Evolutionary conservation across 2,113 vertebrate species (phyloP).

Genomic region (Pampusana beccarii): DNA sequence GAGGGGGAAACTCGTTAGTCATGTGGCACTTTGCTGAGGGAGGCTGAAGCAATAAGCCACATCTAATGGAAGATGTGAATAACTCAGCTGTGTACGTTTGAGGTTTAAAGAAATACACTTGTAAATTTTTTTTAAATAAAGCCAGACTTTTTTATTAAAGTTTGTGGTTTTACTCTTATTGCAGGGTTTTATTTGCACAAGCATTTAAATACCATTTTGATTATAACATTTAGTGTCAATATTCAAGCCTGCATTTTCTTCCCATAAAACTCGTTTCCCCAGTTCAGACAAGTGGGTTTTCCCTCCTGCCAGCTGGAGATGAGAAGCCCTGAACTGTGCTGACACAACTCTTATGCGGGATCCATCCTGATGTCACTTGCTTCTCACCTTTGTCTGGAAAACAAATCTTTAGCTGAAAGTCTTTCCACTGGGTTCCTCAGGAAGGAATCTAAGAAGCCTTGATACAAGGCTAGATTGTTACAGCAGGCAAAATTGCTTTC

Average conservation of each 20-base stretch:
- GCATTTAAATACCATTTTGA: slow-evolving; percentile 78
- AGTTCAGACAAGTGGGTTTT: slow-evolving; percentile 67
- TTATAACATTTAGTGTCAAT: slow-evolving; percentile 75
- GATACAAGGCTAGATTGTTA: not conserved
- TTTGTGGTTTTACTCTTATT: slow-evolving; percentile 77
- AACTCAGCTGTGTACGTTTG: slow-evolving; percentile 67
- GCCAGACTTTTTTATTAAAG: slow-evolving; percentile 73
- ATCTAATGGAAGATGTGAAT: slow-evolving; percentile 76
- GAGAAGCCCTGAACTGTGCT: slow-evolving; percentile 37
- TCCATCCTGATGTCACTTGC: not conserved
- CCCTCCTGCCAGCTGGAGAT: slow-evolving; percentile 61
- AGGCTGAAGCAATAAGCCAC: slow-evolving; percentile 71
- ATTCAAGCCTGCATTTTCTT: slow-evolving; percentile 72
- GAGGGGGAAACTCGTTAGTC: slow-evolving; percentile 64
- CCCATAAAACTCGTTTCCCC: slow-evolving; percentile 66
- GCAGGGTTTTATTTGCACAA: slow-evolving; percentile 75
- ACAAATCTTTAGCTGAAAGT: not conserved
- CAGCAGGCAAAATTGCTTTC: not conserved
- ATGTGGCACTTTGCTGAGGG: slow-evolving; percentile 66
- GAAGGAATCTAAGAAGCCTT: not conserved
- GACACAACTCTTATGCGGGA: slow-evolving; percentile 13
- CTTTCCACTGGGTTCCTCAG: not conserved
- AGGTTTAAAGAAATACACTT: slow-evolving; percentile 75
- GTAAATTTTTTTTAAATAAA: slow-evolving; percentile 79
- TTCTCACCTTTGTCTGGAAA: slow-evolving; percentile 6